Percentiles rank a stretch among this genome's conserved stretches.
Evolutionary conservation across 2,113 vertebrate genomes (phyloP).

Genomic region (Potamarius usumacintae): DNA sequence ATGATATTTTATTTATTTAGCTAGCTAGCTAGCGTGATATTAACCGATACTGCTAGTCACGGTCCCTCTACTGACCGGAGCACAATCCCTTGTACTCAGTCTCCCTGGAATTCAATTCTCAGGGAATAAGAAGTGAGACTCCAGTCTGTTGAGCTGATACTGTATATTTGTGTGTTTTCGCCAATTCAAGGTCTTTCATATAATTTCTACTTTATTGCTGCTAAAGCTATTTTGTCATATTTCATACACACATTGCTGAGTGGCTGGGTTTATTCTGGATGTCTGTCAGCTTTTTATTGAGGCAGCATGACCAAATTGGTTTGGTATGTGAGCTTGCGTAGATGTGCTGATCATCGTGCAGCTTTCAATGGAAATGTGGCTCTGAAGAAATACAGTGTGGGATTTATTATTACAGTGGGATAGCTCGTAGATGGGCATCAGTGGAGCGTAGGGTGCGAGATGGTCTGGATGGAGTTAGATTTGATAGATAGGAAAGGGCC

Average conservation of each 20-base stretch:
- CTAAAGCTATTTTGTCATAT: not conserved
- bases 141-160: not conserved
- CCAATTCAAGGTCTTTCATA: not conserved
- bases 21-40: not conserved
- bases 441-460: not conserved
- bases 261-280: not conserved
- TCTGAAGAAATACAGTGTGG: not conserved
- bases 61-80: not conserved
- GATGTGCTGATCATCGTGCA: constrained; percentile 1
- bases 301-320: constrained; percentile 6
- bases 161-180: not conserved
- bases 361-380: constrained; percentile 6
- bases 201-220: not conserved
- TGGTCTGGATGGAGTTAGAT: not conserved
- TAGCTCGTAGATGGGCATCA: not conserved
- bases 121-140: not conserved
- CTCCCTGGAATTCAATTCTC: not conserved
- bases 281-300: constrained; percentile 11
- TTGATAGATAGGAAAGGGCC: no score
- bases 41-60: not conserved
- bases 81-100: not conserved
- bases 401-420: not conserved
- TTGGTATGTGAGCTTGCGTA: constrained; percentile 8
- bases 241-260: not conserved
- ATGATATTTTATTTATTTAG: not conserved